Conservation (phyloP, 2,888 invertebrate species). For the Lasius platythorax region DNA sequence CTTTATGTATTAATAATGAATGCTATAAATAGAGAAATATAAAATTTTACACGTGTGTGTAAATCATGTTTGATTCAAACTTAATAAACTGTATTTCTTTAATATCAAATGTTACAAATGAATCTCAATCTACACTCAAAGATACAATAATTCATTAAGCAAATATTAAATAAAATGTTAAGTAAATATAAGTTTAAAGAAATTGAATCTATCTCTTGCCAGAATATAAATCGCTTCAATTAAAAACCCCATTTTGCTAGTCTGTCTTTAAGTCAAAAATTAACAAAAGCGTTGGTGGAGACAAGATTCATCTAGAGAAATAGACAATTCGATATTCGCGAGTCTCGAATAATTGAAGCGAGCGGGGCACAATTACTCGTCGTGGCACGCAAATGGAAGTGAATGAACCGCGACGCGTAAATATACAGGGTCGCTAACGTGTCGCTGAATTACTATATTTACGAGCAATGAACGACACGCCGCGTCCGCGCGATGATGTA, state of each 20-base stretch:
- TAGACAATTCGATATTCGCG: neutral
- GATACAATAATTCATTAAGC: neutral
- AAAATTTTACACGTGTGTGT: neutral
- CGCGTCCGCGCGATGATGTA: constrained; percentile 58
- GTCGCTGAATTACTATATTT: constrained; percentile 66
- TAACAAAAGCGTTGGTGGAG: neutral
- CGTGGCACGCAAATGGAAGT: constrained; percentile 49
- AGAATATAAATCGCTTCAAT: neutral
- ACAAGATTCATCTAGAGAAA: neutral
- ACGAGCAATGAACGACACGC: constrained; percentile 64
- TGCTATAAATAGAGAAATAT: neutral
- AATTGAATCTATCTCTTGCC: neutral
- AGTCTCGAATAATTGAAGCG: constrained; percentile 1
- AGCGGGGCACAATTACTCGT: constrained; percentile 16
- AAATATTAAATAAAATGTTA: neutral
- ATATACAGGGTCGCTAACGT: constrained; percentile 52
- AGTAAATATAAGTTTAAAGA: neutral
- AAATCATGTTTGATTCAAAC: no score
- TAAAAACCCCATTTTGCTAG: neutral
- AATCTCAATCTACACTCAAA: neutral
- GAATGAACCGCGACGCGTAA: constrained; percentile 56
- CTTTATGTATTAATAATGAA: neutral
- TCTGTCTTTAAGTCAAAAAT: neutral
- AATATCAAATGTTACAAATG: neutral
- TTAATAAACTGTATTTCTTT: neutral